Conservation (phyloP, 2,888 invertebrate species). For the Cryptosula pallasiana region DNA sequence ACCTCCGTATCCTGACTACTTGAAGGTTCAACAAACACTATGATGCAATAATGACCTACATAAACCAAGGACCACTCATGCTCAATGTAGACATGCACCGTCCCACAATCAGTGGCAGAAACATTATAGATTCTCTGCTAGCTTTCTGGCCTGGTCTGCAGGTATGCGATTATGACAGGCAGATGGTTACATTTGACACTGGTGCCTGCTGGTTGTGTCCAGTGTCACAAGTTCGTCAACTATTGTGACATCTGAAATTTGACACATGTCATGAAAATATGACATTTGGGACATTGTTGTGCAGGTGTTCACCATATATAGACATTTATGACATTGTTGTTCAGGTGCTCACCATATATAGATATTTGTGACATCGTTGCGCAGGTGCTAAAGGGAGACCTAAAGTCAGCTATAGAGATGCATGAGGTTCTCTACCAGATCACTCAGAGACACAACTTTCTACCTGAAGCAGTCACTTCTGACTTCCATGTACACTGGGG, state of each 20-base stretch:
- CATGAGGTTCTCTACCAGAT: constrained; percentile 99
- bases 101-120: constrained; percentile 85
- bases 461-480: constrained; percentile 96
- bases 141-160: constrained; percentile 99
- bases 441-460: constrained; percentile 92
- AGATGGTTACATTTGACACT: no score
- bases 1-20: no score
- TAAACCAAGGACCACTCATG: constrained; percentile 89
- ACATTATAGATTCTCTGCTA: constrained; percentile 93
- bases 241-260: no score
- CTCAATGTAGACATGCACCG: constrained; percentile 92
- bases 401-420: constrained; percentile 95
- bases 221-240: no score
- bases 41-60: constrained; percentile 92
- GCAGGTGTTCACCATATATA: neutral
- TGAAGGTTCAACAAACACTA: constrained; percentile 64
- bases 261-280: no score
- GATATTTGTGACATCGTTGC: constrained; percentile 11
- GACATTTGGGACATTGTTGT: no score
- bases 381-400: constrained; percentile 75
- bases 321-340: neutral
- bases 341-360: no score
- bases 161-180: no score
- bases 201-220: no score
- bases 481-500: constrained; percentile 99